Percentiles rank a stretch among this genome's conserved stretches.
Evolutionary conservation across 1,140 invertebrate genomes (phyloP).

Genomic region (Reticulitermes speratus): DNA sequence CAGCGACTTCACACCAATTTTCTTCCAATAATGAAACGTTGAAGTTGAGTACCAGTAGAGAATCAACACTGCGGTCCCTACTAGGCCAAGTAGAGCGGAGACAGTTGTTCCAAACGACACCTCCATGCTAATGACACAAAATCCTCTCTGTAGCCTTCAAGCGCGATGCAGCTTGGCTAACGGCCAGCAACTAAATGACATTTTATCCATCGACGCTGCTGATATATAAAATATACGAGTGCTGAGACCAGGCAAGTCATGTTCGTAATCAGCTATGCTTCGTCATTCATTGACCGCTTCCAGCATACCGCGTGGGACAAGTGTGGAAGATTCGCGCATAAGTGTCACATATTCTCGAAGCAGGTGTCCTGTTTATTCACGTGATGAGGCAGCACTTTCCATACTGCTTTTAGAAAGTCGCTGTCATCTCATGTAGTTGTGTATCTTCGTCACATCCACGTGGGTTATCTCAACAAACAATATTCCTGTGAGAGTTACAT

Average conservation of each 20-base stretch:
- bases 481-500: too few relatives aligned
- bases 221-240: background rate
- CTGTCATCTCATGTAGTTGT: too few relatives aligned
- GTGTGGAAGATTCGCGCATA: background rate
- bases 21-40: slow-evolving; percentile 49
- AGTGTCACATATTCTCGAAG: background rate
- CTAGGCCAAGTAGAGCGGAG: background rate
- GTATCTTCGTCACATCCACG: too few relatives aligned
- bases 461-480: too few relatives aligned
- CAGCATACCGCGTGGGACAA: too few relatives aligned
- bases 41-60: slow-evolving; percentile 37
- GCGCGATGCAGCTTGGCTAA: background rate
- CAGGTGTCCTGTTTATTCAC: background rate
- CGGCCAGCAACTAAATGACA: background rate
- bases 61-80: background rate
- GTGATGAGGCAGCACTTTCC: background rate
- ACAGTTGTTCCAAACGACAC: background rate
- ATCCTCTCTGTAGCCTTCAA: too few relatives aligned
- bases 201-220: background rate
- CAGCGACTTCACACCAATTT: slow-evolving; percentile 43
- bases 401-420: too few relatives aligned
- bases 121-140: background rate
- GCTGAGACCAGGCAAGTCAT: background rate
- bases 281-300: background rate
- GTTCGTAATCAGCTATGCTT: background rate